Conservation (phyloP, 92 coral and sea anemone genomes). For the Actinostola sp. region DNA sequence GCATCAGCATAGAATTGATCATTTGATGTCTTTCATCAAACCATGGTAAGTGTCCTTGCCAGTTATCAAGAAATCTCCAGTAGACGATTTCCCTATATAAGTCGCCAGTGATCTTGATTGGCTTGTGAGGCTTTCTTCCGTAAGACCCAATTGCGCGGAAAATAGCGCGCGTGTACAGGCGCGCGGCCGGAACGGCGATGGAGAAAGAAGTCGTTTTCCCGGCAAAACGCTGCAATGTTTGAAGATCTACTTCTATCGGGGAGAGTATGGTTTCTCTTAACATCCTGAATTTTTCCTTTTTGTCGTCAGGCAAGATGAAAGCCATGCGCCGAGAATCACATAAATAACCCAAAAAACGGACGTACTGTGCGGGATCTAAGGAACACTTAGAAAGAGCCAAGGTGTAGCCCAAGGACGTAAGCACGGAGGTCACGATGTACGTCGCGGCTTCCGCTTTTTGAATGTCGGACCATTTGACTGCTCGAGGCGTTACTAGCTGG, state of each 20-base stretch:
- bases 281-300: conserved; percentile 49
- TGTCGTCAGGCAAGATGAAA: conserved; percentile 60
- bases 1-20: conserved; percentile 57
- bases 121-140: conserved; percentile 18
- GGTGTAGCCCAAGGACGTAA: conserved; percentile 64
- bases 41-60: conserved; percentile 66
- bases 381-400: conserved; percentile 54
- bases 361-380: conserved; percentile 43
- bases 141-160: conserved; percentile 38
- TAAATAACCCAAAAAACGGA: conserved; percentile 64
- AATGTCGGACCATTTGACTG: conserved; percentile 28
- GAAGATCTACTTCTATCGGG: conserved; percentile 15
- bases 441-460: conserved; percentile 58
- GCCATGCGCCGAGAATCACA: conserved; percentile 51
- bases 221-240: conserved; percentile 48
- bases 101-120: conserved; percentile 31
- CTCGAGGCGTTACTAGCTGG: conserved; percentile 41
- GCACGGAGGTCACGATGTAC: conserved; percentile 48
- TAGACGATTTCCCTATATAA: conserved; percentile 38
- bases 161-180: conserved; percentile 46
- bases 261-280: conserved; percentile 51
- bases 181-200: conserved; percentile 52
- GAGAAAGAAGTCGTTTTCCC: conserved; percentile 73
- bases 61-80: conserved; percentile 64
- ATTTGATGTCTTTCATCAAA: conserved; percentile 54